Evolutionary conservation across 2,888 invertebrate species (phyloP).

Genomic region (Papilio gigon): DNA sequence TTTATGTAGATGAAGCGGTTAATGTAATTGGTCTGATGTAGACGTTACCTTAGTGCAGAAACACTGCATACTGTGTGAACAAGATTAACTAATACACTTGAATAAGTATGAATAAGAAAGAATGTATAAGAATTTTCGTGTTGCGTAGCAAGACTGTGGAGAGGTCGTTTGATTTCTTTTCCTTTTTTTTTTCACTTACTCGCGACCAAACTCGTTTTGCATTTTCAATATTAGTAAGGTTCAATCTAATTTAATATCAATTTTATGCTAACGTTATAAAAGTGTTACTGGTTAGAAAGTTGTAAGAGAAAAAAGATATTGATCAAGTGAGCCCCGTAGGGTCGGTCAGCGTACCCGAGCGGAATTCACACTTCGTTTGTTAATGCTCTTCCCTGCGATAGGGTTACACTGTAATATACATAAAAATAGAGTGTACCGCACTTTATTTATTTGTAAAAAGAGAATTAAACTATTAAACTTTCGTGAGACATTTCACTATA

Average conservation of each 20-base stretch:
- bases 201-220: no score
- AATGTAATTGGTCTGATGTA: not conserved
- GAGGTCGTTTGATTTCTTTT: no score
- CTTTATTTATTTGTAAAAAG: not conserved
- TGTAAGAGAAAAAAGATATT: conserved; percentile 11
- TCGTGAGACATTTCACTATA: no score
- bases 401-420: conserved; percentile 7
- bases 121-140: no score
- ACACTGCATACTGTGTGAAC: not conserved
- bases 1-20: not conserved
- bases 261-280: not conserved
- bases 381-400: conserved; percentile 5
- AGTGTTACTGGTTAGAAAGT: not conserved
- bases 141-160: no score
- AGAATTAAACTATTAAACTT: no score
- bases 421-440: not conserved
- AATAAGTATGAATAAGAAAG: no score
- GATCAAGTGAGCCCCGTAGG: conserved; percentile 16
- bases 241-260: not conserved
- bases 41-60: not conserved
- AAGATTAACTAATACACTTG: not conserved
- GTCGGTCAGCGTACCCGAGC: conserved; percentile 6
- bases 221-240: no score
- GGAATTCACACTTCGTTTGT: conserved; percentile 21
- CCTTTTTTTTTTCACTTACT: no score